These are phyloP conservation scores for Diplosoma virens DNA, from an alignment of 23 tunicate species.

Conservation along the genomic window DNA sequence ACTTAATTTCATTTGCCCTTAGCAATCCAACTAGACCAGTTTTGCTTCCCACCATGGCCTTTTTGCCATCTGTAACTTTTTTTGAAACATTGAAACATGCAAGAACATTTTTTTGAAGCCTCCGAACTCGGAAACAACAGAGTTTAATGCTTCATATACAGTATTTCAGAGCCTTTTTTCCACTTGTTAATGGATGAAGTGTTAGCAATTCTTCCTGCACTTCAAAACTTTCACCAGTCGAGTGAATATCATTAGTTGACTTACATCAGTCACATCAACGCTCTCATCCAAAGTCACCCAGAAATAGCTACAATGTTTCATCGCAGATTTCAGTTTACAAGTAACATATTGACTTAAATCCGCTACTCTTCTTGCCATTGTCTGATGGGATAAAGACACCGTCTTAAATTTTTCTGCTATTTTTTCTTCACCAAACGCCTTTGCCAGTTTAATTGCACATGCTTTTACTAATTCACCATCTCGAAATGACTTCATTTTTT, in stretches of 20 bases:
- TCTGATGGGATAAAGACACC: constrained; percentile 32
- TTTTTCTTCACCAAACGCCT: constrained; percentile 14
- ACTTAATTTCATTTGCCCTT: constrained; percentile 2
- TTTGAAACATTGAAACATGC: no score
- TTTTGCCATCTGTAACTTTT: constrained; percentile 7
- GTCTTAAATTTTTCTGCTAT: constrained; percentile 16
- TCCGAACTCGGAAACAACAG: constrained; percentile 26
- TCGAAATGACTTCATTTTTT: constrained; percentile 10
- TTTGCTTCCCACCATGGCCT: constrained; percentile 32
- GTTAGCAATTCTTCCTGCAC: constrained; percentile 6
- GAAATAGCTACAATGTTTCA: constrained; percentile 22
- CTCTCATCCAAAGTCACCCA: constrained; percentile 28
- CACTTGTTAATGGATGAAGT: constrained; percentile 14
- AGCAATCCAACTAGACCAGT: constrained; percentile 23
- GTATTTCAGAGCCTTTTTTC: constrained; percentile 17
- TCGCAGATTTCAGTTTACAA: constrained; percentile 16
- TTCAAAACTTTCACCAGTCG: constrained; percentile 19
- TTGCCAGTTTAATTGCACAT: constrained; percentile 23
- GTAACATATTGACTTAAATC: constrained; percentile 10
- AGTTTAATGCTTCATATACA: constrained; percentile 10
- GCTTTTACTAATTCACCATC: constrained; percentile 27
- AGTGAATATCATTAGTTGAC: constrained; percentile 11
- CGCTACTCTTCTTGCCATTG: constrained; percentile 7
- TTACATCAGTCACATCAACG: constrained; percentile 10
- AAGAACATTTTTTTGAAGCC: constrained; percentile 11